Conservation (phyloP, 2,113 vertebrate genomes). For the Hystrix cristata region DNA sequence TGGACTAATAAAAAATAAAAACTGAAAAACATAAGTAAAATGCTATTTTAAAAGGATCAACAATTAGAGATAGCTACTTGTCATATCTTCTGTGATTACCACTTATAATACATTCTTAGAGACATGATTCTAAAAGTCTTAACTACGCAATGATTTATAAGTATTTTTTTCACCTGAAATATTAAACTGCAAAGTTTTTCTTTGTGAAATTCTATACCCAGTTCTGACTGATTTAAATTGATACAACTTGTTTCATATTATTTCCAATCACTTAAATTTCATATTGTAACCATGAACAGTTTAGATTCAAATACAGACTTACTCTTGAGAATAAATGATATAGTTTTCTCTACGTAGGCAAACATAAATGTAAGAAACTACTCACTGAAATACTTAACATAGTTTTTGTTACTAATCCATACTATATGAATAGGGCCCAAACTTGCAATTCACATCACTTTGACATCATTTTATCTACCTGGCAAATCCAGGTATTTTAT, state of each 20-base stretch:
- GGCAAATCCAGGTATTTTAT: not conserved
- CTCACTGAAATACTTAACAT: not conserved
- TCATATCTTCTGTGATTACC: not conserved
- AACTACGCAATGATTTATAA: not conserved
- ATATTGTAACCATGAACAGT: not conserved
- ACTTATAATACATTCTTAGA: not conserved
- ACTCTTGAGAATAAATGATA: not conserved
- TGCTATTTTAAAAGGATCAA: not conserved
- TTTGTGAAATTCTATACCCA: not conserved
- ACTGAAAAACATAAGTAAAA: not conserved
- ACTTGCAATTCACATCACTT: not conserved
- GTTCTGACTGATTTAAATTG: not conserved
- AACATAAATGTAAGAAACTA: not conserved
- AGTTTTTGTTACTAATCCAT: not conserved
- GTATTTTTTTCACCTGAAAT: not conserved
- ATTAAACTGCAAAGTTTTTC: not conserved
- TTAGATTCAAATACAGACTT: not conserved
- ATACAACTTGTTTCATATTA: not conserved
- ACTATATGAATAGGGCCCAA: not conserved
- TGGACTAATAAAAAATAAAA: not conserved
- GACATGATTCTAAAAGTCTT: not conserved
- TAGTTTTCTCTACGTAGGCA: not conserved
- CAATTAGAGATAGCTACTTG: not conserved
- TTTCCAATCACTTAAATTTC: not conserved
- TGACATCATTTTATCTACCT: not conserved